Evolutionary conservation across 2,797 vertebrate species (phyloP).

Genomic region (Odontamblyopus lacepedii): DNA sequence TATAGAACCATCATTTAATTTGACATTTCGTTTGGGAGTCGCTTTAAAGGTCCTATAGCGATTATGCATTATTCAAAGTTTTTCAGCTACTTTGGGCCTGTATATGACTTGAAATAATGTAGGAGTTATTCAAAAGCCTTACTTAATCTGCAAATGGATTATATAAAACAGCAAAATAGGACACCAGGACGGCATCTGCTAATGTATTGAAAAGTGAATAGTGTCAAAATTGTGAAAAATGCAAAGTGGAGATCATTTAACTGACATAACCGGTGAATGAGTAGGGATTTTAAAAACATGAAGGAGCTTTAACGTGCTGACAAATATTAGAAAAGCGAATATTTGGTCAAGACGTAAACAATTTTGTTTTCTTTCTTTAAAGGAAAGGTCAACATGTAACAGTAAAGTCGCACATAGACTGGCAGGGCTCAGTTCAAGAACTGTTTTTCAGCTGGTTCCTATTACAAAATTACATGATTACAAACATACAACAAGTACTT

Average conservation of each 20-base stretch:
- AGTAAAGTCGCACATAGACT: too few relatives aligned
- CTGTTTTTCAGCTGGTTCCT: too few relatives aligned
- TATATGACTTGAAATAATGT: too few relatives aligned
- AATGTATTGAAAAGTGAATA: neutral
- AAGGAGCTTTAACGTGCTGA: too few relatives aligned
- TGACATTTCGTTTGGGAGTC: conserved; percentile 34
- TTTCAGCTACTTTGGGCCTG: neutral
- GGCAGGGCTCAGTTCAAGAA: too few relatives aligned
- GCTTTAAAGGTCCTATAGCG: neutral
- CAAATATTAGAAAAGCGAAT: too few relatives aligned
- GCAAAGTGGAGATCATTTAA: neutral
- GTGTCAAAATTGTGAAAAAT: neutral
- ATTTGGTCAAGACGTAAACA: too few relatives aligned
- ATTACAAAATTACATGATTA: too few relatives aligned
- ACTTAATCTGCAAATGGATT: neutral
- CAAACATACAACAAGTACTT: too few relatives aligned
- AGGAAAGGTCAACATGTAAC: too few relatives aligned
- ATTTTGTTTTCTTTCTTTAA: too few relatives aligned
- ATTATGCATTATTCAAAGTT: neutral
- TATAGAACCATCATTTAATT: conserved; percentile 29
- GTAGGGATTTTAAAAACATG: neutral
- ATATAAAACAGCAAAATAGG: neutral
- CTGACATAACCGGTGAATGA: neutral
- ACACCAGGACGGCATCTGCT: neutral
- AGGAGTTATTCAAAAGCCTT: neutral